A percentile compares a stretch with the other conserved stretches of the same genome.
phyloP scores from a whole-genome alignment of 2,113 vertebrate species.

The Meriones unguiculatus region DNA sequence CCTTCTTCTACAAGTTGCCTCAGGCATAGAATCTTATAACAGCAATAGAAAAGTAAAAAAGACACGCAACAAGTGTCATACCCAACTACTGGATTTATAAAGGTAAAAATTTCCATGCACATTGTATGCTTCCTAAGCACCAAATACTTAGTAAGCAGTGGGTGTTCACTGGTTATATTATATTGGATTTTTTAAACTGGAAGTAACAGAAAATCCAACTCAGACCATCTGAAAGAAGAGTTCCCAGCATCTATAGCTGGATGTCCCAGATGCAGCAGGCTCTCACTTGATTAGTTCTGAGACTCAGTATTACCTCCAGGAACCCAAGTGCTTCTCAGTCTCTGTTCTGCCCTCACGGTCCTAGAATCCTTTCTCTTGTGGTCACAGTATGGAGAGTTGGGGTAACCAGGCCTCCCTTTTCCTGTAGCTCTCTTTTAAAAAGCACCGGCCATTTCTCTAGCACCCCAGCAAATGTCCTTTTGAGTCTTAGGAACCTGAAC shows the following conservation, averaged over 20 bases:
- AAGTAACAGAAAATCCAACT: conserved; percentile 18
- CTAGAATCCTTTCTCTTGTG: neutral
- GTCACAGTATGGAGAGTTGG: neutral
- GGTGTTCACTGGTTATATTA: neutral
- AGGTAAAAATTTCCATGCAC: neutral
- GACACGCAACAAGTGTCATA: neutral
- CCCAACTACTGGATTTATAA: neutral
- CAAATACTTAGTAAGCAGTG: neutral
- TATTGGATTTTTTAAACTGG: neutral
- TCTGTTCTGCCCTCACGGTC: neutral
- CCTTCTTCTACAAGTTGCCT: neutral
- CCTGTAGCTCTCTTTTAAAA: neutral
- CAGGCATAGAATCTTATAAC: neutral
- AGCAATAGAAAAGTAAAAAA: neutral
- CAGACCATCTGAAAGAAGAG: neutral
- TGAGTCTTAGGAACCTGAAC: neutral
- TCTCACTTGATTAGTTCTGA: neutral
- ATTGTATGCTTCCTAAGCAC: neutral
- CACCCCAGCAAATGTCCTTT: neutral
- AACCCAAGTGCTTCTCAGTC: neutral
- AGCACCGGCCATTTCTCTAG: neutral
- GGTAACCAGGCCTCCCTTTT: neutral
- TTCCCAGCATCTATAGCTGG: neutral
- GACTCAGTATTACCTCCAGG: neutral
- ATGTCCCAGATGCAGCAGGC: neutral